A percentile compares a stretch with the other conserved stretches of the same genome.
Evolutionary conservation across 2,797 vertebrate genomes (phyloP).

Genomic region (Rhincodon typus): DNA sequence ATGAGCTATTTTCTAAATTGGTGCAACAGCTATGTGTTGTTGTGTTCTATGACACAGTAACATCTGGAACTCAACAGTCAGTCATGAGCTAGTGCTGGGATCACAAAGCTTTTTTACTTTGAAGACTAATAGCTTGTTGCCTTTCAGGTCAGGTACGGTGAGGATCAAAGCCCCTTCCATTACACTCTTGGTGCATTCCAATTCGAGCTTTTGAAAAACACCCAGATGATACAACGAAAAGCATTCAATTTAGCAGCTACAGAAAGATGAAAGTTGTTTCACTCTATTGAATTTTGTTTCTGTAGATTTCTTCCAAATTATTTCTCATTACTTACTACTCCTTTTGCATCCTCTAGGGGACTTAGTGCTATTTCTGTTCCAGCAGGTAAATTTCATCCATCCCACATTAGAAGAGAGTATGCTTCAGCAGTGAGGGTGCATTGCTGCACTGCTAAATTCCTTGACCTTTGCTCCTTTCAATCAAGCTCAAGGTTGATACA

Average conservation of each 20-base stretch:
- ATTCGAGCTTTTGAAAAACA: conserved; percentile 9
- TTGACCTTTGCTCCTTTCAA: background rate
- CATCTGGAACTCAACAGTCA: background rate
- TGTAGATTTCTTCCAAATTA: background rate
- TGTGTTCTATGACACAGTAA: background rate
- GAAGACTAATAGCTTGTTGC: conserved; percentile 5
- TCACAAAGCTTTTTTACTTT: conserved; percentile 10
- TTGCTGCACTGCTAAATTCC: background rate
- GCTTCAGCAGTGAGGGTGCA: background rate
- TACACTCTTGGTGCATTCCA: background rate
- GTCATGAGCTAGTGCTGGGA: background rate
- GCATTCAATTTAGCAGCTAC: background rate
- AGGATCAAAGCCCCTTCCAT: conserved; percentile 16
- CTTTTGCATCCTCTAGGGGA: background rate
- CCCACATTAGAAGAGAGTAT: background rate
- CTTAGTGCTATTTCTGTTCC: background rate
- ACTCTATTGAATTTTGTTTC: background rate
- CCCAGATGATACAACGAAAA: background rate
- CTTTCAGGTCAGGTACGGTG: background rate
- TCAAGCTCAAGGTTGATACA: background rate
- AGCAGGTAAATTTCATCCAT: background rate
- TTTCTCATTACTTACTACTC: background rate
- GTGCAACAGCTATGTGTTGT: background rate
- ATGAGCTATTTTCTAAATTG: background rate
- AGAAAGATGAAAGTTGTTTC: background rate